Evolutionary conservation across 2,113 vertebrate species (phyloP).

Genomic region (Rhodinocichla rosea): DNA sequence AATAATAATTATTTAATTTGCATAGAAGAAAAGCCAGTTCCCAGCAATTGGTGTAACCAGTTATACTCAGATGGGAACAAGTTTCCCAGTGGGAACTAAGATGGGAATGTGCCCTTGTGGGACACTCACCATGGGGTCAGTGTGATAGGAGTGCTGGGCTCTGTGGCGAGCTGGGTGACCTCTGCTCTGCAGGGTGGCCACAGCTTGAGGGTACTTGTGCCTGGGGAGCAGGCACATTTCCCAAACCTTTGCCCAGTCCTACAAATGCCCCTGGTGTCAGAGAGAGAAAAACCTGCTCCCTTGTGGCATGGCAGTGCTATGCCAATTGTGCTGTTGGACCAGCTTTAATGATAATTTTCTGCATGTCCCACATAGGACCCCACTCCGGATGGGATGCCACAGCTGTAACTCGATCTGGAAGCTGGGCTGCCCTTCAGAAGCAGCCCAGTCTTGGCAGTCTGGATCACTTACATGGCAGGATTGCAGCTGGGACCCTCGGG

Average conservation of each 20-base stretch:
- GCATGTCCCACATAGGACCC: neutral
- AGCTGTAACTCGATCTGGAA: neutral
- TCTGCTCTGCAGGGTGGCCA: neutral
- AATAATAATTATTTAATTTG: conserved; percentile 30
- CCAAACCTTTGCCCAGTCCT: neutral
- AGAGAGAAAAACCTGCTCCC: neutral
- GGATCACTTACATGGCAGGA: neutral
- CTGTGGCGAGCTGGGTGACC: rapidly evolving
- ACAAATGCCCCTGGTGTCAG: neutral
- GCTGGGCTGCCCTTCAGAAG: neutral
- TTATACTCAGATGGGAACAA: neutral
- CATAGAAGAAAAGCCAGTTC: conserved; percentile 49
- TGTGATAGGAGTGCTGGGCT: rapidly evolving
- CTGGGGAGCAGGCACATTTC: neutral
- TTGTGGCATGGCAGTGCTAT: neutral
- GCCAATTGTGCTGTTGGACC: neutral
- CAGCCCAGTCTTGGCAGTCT: neutral
- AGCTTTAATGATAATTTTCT: neutral
- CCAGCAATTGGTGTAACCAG: conserved; percentile 21
- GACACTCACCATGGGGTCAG: neutral
- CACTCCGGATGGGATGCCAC: neutral
- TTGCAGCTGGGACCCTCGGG: neutral
- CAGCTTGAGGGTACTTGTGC: rapidly evolving
- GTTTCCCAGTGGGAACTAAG: conserved; percentile 8
- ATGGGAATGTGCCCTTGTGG: neutral